A percentile compares a stretch with the other conserved stretches of the same genome.
Conservation (phyloP, 2,888 invertebrate species). For the Drosophila mulleri region DNA sequence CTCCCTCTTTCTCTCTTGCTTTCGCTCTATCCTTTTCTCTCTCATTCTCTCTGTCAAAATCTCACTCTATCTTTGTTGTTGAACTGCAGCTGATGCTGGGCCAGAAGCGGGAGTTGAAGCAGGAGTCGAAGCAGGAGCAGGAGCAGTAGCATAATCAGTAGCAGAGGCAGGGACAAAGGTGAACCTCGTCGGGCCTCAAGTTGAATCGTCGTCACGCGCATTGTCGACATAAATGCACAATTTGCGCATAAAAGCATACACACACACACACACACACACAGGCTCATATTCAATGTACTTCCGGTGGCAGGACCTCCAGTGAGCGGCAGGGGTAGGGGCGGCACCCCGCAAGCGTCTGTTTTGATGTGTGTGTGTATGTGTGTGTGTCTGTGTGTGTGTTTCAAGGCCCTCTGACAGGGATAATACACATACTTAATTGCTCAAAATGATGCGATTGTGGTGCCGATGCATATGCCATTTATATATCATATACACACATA, state of each 20-base stretch:
- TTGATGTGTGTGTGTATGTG: conserved; percentile 44
- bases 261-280: conserved; percentile 35
- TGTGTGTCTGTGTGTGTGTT: conserved; percentile 43
- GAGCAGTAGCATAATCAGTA: conserved; percentile 8
- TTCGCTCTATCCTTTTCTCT: no score
- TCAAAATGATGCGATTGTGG: conserved; percentile 78
- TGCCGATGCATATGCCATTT: conserved; percentile 59
- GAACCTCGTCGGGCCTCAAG: conserved; percentile 51
- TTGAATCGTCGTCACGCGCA: conserved; percentile 62
- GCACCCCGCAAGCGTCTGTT: conserved; percentile 38
- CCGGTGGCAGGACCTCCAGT: conserved; percentile 73
- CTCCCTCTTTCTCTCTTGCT: background rate
- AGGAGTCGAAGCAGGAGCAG: conserved; percentile 2
- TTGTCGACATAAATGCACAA: conserved; percentile 80
- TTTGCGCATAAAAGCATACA: conserved; percentile 76
- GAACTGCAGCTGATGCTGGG: conserved; percentile 19
- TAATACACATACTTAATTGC: conserved; percentile 83
- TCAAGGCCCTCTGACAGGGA: conserved; percentile 80
- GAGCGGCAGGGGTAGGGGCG: conserved; percentile 6
- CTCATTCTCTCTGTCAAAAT: background rate
- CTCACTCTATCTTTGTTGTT: conserved; percentile 24
- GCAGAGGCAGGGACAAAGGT: conserved; percentile 23
- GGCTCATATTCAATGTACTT: conserved; percentile 74
- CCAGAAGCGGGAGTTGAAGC: background rate
- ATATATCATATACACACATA: conserved; percentile 15